Conservation (phyloP, 2,888 invertebrate species). For the Cataglyphis cursor region DNA sequence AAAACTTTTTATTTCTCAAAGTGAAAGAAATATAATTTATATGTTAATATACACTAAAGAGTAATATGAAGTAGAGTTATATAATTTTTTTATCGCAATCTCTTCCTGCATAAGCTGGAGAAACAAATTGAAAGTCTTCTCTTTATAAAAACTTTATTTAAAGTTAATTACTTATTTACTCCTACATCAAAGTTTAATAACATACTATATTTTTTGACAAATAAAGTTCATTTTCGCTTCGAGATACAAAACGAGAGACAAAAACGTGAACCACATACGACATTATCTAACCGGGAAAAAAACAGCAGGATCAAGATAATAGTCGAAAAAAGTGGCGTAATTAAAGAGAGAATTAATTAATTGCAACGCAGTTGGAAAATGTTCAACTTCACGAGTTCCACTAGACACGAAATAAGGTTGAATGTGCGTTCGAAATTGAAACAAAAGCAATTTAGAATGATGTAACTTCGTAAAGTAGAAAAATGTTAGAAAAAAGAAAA, state of each 20-base stretch:
- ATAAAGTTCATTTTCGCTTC: conserved; percentile 1
- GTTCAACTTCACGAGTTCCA: conserved; percentile 16
- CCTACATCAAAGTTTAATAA: conserved; percentile 30
- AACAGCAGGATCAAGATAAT: conserved; percentile 27
- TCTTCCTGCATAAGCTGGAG: not conserved
- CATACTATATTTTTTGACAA: not conserved
- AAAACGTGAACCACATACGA: not conserved
- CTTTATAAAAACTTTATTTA: conserved; percentile 13
- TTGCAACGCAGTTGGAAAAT: conserved; percentile 52
- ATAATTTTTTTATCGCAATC: not conserved
- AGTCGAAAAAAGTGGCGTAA: conserved; percentile 5
- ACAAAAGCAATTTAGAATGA: conserved; percentile 47
- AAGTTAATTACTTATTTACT: conserved; percentile 3
- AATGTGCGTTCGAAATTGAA: conserved; percentile 41
- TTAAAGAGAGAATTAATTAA: conserved; percentile 62
- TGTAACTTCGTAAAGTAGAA: conserved; percentile 32
- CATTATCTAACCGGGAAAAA: conserved; percentile 13
- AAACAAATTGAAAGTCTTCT: not conserved
- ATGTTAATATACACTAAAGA: not conserved
- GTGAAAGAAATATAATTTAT: conserved; percentile 21
- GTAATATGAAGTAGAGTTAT: not conserved
- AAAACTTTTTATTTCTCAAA: not conserved
- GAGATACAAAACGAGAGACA: not conserved
- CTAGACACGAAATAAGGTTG: conserved; percentile 37
- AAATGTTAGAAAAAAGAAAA: not conserved